Base-by-base conservation (phyloP, 2,888 invertebrate genomes). In the Clostera curtula region DNA sequence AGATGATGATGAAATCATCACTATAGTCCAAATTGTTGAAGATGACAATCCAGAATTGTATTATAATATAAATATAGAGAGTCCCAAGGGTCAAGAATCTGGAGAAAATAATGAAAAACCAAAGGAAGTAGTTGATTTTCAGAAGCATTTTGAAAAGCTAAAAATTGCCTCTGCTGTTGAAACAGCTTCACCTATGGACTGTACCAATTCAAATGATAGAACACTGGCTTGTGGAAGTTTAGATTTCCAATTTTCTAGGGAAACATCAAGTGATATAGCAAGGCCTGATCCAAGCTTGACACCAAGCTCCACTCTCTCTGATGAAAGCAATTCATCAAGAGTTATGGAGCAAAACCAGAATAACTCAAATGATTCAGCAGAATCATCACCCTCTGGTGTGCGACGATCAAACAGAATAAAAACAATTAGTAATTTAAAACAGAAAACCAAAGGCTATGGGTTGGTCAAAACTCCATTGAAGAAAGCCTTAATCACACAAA, bases 381-480 rank as follows among this genome's bases (percentile, higher is more conserved):
- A 82, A 29, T 82, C 83, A 3, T 82, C 82, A 12, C 82, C 82
- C n/a, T 69, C 73, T 16, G 84, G 86, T n/a, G 89, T 92, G 0
- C 75, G 93, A 10, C 84, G 93, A 23, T 93, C 93, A 4, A 91
- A 86, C 59, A 86, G 93, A 35, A 92, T 93, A 32, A 91, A 92
- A 58, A 89, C 90, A 19, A 93, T 92, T 34, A 90, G 89, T 35
- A 86, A 87, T 36, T 62, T 88, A 59, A 90, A 90, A 56, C 89
- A 87, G 49, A 87, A 88, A 63, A 88, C 86, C 3, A 87, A 88
- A 53, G 89, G 89, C 0, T 87, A 88, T 59, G 90, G 89, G 10
- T 65, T 90, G 39, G 89, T 90, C 0, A 87, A 87, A 55, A 80
- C 80, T 27, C 82, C 84, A 14, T 40, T 82, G 14, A 85, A 85